phyloP scores from a whole-genome alignment of 2,113 vertebrate species.

The Trichomycterus rosablanca region DNA sequence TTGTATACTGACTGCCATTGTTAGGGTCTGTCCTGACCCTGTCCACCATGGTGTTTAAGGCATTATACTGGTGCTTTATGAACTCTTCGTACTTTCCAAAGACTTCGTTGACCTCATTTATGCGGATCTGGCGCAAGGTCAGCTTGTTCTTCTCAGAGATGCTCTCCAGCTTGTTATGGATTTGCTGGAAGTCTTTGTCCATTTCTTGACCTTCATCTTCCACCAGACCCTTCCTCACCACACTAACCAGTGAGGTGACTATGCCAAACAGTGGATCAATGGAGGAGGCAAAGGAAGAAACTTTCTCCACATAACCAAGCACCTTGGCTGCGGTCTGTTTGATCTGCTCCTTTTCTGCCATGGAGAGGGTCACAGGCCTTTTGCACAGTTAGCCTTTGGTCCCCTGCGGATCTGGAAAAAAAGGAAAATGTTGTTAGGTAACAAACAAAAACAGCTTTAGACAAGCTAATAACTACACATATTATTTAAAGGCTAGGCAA shows the following conservation, averaged over 20 bases:
- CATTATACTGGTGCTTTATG: constrained; percentile 71
- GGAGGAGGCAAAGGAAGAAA: constrained; percentile 69
- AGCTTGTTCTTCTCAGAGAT: constrained; percentile 66
- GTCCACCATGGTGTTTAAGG: constrained; percentile 64
- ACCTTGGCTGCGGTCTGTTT: constrained; percentile 60
- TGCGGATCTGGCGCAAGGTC: constrained; percentile 62
- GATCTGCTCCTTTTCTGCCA: constrained; percentile 56
- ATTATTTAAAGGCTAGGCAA: not conserved
- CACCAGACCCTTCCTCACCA: constrained; percentile 60
- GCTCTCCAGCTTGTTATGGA: constrained; percentile 60
- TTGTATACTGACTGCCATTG: constrained; percentile 46
- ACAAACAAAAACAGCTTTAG: too few relatives aligned
- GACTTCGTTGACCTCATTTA: constrained; percentile 66
- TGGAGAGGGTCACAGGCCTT: constrained; percentile 36
- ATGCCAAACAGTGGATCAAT: constrained; percentile 69
- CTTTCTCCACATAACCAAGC: constrained; percentile 66
- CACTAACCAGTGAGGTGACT: constrained; percentile 66
- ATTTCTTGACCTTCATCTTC: constrained; percentile 53
- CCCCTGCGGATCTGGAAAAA: constrained; percentile 9
- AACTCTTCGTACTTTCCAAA: constrained; percentile 67
- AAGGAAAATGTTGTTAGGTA: constrained; percentile 1
- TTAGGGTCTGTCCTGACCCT: constrained; percentile 58
- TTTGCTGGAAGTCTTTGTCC: constrained; percentile 61
- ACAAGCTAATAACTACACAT: too few relatives aligned
- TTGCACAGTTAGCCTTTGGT: constrained; percentile 8